Evolutionary conservation across 2,888 invertebrate species (phyloP).

Genomic region (Hirtodrosophila histrioides): DNA sequence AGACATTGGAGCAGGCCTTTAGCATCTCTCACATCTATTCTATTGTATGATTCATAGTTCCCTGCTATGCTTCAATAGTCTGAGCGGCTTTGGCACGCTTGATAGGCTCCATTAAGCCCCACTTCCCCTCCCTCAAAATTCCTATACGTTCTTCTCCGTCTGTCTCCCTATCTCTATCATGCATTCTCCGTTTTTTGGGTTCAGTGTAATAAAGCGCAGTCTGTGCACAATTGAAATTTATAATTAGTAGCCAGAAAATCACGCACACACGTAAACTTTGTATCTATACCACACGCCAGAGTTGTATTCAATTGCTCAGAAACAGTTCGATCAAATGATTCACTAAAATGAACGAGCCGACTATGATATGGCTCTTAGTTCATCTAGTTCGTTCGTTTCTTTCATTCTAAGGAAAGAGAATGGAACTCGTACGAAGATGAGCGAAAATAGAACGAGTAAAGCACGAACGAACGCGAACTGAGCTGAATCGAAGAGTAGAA

Average conservation of each 20-base stretch:
- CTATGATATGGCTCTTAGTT: too few relatives aligned
- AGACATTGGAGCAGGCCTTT: conserved; percentile 23
- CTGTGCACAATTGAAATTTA: conserved; percentile 78
- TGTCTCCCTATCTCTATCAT: not conserved
- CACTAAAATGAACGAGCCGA: too few relatives aligned
- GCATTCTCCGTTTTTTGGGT: conserved; percentile 23
- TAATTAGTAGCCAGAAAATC: conserved; percentile 67
- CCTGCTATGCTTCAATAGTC: conserved; percentile 63
- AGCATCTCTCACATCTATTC: conserved; percentile 32
- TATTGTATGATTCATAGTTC: conserved; percentile 60
- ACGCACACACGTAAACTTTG: conserved; percentile 20
- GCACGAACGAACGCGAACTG: too few relatives aligned
- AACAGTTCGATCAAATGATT: too few relatives aligned
- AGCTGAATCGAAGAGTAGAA: too few relatives aligned
- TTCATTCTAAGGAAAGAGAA: too few relatives aligned
- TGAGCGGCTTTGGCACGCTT: conserved; percentile 69
- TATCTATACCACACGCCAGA: not conserved
- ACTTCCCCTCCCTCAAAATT: not conserved
- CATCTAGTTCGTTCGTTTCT: too few relatives aligned
- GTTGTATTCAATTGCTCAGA: too few relatives aligned
- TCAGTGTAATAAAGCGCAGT: conserved; percentile 67
- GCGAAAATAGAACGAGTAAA: too few relatives aligned
- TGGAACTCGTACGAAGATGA: too few relatives aligned
- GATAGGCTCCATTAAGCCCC: conserved; percentile 55
- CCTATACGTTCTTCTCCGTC: not conserved